Percentiles rank a stretch among this genome's conserved stretches.
These are phyloP conservation scores for Azorinus chamasolen DNA, from an alignment of 2,888 invertebrate species.

Conservation along the genomic window DNA sequence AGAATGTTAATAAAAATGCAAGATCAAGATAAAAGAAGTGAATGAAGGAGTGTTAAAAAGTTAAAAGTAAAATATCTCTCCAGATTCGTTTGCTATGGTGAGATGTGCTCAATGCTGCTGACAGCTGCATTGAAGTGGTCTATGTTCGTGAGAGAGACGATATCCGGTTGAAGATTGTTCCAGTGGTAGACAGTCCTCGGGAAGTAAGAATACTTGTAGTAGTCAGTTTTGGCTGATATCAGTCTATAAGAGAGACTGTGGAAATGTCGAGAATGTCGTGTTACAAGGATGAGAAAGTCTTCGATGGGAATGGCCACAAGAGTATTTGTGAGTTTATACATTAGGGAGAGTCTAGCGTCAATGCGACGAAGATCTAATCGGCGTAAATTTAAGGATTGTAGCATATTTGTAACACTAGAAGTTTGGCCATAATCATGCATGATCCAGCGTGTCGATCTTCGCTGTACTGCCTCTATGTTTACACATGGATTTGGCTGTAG, in stretches of 20 bases:
- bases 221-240: not conserved
- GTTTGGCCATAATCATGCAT: not conserved
- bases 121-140: not conserved
- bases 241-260: constrained; percentile 2
- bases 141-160: not conserved
- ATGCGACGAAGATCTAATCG: not conserved
- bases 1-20: no score
- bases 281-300: not conserved
- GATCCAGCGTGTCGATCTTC: no score
- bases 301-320: not conserved
- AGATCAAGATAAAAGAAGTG: no score
- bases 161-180: not conserved
- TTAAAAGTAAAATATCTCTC: no score
- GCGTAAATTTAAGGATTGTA: not conserved
- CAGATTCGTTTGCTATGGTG: no score
- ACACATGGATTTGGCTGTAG: no score
- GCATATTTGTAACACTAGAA: constrained; percentile 4
- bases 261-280: not conserved
- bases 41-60: no score
- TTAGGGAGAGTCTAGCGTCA: not conserved
- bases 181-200: not conserved
- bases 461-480: no score
- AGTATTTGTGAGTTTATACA: not conserved
- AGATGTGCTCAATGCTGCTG: constrained; percentile 3
- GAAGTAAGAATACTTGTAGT: not conserved